Evolutionary conservation across 2,797 vertebrate genomes (phyloP), one percentile per base, ranked within the genome.

Genomic region (Pteronotus mesoamericanus): DNA sequence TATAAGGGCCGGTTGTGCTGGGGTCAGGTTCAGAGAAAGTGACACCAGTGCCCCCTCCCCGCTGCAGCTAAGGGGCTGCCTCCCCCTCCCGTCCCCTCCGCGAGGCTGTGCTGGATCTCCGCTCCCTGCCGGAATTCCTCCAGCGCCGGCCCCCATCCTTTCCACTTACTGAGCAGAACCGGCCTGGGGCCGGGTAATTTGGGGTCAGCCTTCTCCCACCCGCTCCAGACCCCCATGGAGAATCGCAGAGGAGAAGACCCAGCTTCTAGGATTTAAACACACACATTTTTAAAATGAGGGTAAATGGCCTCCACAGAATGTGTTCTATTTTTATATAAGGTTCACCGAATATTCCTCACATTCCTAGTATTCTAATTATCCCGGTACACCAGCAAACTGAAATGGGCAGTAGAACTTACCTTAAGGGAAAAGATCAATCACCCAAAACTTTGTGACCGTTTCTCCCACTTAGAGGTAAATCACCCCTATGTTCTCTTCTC

Each of bases 251-350:
- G 22, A 32, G 26, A 79, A 37, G 16, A 66, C 34, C 11, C 32
- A 37, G n/a, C 64, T 66, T 78, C 69, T 84, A 16, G 21, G 32
- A 66, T 84, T 66, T 34, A 82, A 61, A 82, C 75, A 44, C 57
- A 59, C 26, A 42, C 37, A 19, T 82, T 64, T 82, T 75, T 18
- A 0, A 66, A 78, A 87, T 46, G 78, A 89, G 22, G 48, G 78
- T 53, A 68, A 87, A 84, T 93, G 87, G 61, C 37, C 78, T 97
- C 94, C 48, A 78, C 77, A 71, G 75, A 82, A 61, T 21, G 42
- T 34, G 46, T 75, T 93, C 95, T 97, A 95, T 97, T 96, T 97
- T 96, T 97, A 85, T 57, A 57, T 89, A 91, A 72, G 88, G n/a
- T 84, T 96, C 85, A 24, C 66, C 26, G 77, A 77, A n/a, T 82